Base-by-base conservation (phyloP, 1,140 invertebrate species). In the Meteorus sp. region DNA sequence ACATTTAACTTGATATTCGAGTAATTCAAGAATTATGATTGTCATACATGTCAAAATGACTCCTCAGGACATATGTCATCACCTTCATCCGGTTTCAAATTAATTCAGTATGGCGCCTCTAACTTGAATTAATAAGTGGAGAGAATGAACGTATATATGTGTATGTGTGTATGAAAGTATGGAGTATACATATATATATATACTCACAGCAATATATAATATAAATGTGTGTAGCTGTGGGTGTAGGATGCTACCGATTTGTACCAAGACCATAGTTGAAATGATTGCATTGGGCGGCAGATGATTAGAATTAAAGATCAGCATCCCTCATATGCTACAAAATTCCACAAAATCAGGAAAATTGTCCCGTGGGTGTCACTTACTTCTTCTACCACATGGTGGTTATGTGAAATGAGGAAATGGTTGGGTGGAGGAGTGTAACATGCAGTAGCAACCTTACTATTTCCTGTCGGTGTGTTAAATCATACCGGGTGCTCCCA, bases 331-430 rank as follows among this genome's bases (percentile, higher is more conserved):
- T 15, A 55, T 25, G 27, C 15, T 61, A 45, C 65, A 59, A 67
- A 67, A 75, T 78, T 78, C 73, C 72, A 69, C 56, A 75, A 78
- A 78, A 76, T 78, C 74, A 72, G 59, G 64, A 70, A 68, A 78
- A 78, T 74, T 73, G 61, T 72, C 63, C 69, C 65, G 76, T 76
- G 74, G 74, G 76, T 76, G 76, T 78, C 68, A 43, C 43, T 20
- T 27, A 43, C 22, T 43, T 60, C 8, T 35, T 33, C 39, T 41
- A 41, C 31, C 31, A 31, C n/a, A 51, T 37, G 22, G 45, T 60
- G 61, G 62, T 58, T 61, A 60, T 60, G 50, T 59, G 57, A 78
- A 78, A 76, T 78, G 73, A 76, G 76, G 76, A 78, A 78, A 74
- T 63, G 68, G 66, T 75, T 72, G 72, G 75, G n/a, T n/a, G n/a